Percentiles rank a stretch among this genome's conserved stretches.
phyloP scores from a whole-genome alignment of 2,888 invertebrate genomes.

The Pomacea canaliculata region DNA sequence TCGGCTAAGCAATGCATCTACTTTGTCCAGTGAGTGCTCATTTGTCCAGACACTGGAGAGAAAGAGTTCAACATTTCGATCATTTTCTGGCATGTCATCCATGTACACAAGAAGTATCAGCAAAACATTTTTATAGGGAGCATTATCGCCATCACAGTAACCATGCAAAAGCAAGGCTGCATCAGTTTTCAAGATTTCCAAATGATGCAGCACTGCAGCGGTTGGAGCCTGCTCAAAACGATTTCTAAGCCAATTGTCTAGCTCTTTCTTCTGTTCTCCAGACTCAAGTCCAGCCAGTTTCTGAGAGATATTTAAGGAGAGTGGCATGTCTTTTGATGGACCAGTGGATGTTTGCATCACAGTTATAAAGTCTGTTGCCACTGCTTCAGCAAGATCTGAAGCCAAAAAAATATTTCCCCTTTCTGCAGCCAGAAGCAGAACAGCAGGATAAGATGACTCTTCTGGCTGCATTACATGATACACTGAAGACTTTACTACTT shows the following conservation, averaged over 20 bases:
- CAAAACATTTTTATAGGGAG: constrained; percentile 58
- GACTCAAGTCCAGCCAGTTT: constrained; percentile 36
- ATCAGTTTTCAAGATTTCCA: constrained; percentile 50
- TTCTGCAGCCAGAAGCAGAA: constrained; percentile 47
- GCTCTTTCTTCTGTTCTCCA: constrained; percentile 27
- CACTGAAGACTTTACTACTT: constrained; percentile 39
- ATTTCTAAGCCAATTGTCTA: constrained; percentile 45
- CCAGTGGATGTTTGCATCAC: constrained; percentile 13
- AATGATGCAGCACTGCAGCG: constrained; percentile 51
- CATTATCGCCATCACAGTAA: constrained; percentile 64
- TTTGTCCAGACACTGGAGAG: constrained; percentile 45
- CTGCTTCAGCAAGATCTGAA: constrained; percentile 42
- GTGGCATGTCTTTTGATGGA: neutral
- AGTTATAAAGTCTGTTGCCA: constrained; percentile 35
- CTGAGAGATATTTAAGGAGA: neutral
- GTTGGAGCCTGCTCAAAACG: constrained; percentile 31
- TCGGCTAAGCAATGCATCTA: constrained; percentile 52
- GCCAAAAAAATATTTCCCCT: constrained; percentile 31
- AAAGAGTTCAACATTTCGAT: constrained; percentile 37
- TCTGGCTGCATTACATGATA: constrained; percentile 41
- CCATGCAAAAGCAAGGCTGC: constrained; percentile 60
- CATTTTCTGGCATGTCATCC: constrained; percentile 22
- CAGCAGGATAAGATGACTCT: constrained; percentile 48
- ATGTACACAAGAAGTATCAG: constrained; percentile 51
- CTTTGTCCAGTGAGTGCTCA: constrained; percentile 51